phyloP scores from a whole-genome alignment of 1,140 invertebrate genomes.

The Cyrtorhinus lividipennis region DNA sequence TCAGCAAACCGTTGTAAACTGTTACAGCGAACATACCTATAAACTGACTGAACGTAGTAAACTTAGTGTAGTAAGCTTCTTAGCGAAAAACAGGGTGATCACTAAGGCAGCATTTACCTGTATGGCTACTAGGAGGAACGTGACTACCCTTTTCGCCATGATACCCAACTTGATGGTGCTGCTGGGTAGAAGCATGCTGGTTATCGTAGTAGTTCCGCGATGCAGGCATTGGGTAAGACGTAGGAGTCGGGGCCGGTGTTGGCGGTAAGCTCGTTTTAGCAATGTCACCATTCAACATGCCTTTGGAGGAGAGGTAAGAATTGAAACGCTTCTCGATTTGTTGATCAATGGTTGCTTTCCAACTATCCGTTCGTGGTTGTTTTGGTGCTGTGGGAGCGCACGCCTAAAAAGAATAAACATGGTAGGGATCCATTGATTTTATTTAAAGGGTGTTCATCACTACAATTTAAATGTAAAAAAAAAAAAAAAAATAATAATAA shows the following conservation, averaged over 20 bases:
- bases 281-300: constrained; percentile 19
- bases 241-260: neutral
- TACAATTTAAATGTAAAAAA: too few species aligned
- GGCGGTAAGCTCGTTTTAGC: constrained; percentile 1
- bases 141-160: neutral
- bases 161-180: neutral
- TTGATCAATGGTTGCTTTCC: constrained; percentile 37
- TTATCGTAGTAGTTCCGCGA: neutral
- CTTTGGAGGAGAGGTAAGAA: constrained; percentile 23
- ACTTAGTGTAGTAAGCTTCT: too few species aligned
- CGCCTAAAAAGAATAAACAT: constrained; percentile 6
- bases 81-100: too few species aligned
- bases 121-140: neutral
- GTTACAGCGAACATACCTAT: too few species aligned
- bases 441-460: too few species aligned
- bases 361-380: constrained; percentile 35
- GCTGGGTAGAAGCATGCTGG: neutral
- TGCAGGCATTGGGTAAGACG: neutral
- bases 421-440: neutral
- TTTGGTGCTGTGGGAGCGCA: constrained; percentile 29
- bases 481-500: too few species aligned
- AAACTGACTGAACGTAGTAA: too few species aligned
- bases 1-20: too few species aligned
- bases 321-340: constrained; percentile 38
- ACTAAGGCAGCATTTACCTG: neutral